Conservation (phyloP, 2,113 vertebrate species). For the Corythaixoides concolor region DNA sequence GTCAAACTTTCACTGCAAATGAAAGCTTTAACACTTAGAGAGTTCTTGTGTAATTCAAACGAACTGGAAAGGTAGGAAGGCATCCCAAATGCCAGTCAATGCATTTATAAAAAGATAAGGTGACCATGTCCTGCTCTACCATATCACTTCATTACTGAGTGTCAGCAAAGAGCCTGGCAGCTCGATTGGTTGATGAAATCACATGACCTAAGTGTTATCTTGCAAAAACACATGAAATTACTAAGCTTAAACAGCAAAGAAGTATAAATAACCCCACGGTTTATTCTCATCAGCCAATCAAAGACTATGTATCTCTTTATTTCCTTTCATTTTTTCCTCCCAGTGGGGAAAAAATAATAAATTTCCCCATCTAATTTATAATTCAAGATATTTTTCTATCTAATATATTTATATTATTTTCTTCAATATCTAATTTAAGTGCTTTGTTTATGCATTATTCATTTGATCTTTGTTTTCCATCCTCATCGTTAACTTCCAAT, state of each 20-base stretch:
- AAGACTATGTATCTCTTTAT: not conserved
- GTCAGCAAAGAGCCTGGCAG: constrained; percentile 32
- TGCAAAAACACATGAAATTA: constrained; percentile 45
- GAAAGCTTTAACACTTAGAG: constrained; percentile 62
- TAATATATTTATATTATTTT: constrained; percentile 62
- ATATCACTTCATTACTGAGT: constrained; percentile 56
- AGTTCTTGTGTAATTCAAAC: constrained; percentile 52
- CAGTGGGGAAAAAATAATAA: not conserved
- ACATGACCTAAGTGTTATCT: constrained; percentile 59
- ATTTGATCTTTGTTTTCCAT: constrained; percentile 60
- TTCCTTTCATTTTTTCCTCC: not conserved
- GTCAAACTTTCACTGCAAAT: constrained; percentile 11
- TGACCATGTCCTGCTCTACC: constrained; percentile 41
- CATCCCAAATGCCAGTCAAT: constrained; percentile 56
- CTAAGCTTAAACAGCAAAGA: constrained; percentile 1
- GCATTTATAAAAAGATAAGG: constrained; percentile 63
- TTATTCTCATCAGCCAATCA: constrained; percentile 2
- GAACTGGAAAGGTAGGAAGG: constrained; percentile 26
- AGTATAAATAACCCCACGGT: constrained; percentile 3
- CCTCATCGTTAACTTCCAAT: constrained; percentile 52
- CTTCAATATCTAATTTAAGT: constrained; percentile 52
- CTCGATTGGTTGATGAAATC: constrained; percentile 55
- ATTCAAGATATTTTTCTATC: constrained; percentile 45
- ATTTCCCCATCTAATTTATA: constrained; percentile 24
- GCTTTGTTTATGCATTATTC: constrained; percentile 63